phyloP scores from a whole-genome alignment of 1,140 invertebrate genomes.

The Listronotus oregonensis region DNA sequence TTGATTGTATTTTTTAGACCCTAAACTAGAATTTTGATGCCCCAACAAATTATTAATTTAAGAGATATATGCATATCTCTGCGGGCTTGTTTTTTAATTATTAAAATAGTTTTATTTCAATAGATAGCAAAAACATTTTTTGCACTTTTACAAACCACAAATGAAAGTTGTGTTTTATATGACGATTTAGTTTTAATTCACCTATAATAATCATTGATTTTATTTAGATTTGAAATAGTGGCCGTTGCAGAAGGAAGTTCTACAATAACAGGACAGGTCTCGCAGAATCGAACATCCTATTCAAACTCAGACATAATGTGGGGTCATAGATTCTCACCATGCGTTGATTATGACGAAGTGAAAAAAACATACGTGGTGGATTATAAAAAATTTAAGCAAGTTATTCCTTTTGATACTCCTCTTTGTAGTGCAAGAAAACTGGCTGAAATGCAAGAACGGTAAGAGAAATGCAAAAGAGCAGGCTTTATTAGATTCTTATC shows the following conservation, averaged over 20 bases:
- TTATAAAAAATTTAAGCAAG: constrained; percentile 85
- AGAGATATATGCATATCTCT: too few species aligned
- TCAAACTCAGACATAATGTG: constrained; percentile 82
- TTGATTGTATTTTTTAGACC: too few species aligned
- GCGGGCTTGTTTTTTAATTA: too few species aligned
- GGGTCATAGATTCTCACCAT: constrained; percentile 76
- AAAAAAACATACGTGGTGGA: constrained; percentile 41
- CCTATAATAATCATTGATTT: too few species aligned
- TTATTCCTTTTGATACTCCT: constrained; percentile 89
- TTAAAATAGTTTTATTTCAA: too few species aligned
- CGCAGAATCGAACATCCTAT: constrained; percentile 79
- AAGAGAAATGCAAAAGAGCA: not conserved
- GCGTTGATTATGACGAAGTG: constrained; percentile 43
- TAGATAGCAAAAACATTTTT: too few species aligned
- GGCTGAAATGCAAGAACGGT: constrained; percentile 29
- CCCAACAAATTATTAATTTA: too few species aligned
- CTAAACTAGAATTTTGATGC: too few species aligned
- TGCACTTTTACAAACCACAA: too few species aligned
- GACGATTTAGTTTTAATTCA: too few species aligned
- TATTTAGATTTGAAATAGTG: constrained; percentile 82
- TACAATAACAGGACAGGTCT: constrained; percentile 76
- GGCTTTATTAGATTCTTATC: too few species aligned
- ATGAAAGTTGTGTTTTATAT: too few species aligned
- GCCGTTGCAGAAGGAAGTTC: constrained; percentile 83
- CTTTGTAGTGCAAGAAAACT: constrained; percentile 75